Percentiles rank a stretch among this genome's conserved stretches.
phyloP scores from a whole-genome alignment of 2,113 vertebrate species.

The Pterocles gutturalis region DNA sequence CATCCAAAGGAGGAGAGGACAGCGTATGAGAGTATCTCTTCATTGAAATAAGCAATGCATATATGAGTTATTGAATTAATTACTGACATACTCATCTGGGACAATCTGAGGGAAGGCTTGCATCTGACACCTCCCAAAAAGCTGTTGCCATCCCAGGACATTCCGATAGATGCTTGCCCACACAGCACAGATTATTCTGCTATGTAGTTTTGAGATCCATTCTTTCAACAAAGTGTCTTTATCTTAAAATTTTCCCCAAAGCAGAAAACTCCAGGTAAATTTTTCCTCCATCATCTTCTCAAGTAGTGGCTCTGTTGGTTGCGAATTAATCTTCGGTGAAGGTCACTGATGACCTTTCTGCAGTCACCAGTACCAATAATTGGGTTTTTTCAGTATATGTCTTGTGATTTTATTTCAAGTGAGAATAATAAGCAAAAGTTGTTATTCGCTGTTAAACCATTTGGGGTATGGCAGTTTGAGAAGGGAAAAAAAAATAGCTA shows the following conservation, averaged over 20 bases:
- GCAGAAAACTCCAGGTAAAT: not conserved
- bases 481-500: not conserved
- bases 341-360: not conserved
- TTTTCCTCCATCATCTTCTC: not conserved
- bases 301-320: not conserved
- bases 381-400: not conserved
- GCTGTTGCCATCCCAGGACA: not conserved
- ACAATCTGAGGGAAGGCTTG: not conserved
- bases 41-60: not conserved
- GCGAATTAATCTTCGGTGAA: not conserved
- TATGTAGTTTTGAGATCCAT: not conserved
- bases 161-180: accelerated
- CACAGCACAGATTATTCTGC: not conserved
- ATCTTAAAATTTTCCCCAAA: not conserved
- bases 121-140: not conserved
- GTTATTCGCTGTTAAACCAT: not conserved
- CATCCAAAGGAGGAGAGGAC: not conserved
- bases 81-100: not conserved
- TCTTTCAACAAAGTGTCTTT: not conserved
- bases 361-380: not conserved
- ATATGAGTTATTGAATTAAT: not conserved
- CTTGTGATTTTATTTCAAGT: not conserved
- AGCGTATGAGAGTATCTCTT: not conserved
- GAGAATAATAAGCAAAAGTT: not conserved
- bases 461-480: not conserved